Percentiles rank a stretch among this genome's conserved stretches.
Conservation (phyloP, 2,113 vertebrate genomes). For the Nanger granti region DNA sequence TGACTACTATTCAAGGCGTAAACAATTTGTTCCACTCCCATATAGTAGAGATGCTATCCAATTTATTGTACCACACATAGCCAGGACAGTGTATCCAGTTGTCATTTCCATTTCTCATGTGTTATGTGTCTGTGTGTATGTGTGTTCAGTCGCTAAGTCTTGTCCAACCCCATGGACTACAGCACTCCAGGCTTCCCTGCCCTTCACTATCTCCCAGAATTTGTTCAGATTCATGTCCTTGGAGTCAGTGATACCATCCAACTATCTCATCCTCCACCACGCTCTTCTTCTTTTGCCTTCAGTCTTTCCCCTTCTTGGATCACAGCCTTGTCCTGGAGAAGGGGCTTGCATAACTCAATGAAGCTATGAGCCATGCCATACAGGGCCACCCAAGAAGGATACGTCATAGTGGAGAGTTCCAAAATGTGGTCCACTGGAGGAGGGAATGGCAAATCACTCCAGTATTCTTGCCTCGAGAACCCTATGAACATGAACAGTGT, state of each 20-base stretch:
- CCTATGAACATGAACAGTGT: neutral
- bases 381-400: neutral
- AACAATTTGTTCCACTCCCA: neutral
- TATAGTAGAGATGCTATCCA: neutral
- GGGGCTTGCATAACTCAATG: neutral
- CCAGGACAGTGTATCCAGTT: neutral
- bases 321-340: neutral
- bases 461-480: neutral
- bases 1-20: neutral
- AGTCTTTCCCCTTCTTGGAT: neutral
- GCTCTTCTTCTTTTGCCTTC: neutral
- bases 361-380: neutral
- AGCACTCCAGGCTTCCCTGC: neutral
- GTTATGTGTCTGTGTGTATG: neutral
- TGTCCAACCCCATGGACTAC: neutral
- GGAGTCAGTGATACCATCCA: neutral
- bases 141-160: neutral
- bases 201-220: neutral
- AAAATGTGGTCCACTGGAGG: neutral
- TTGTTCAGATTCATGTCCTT: neutral
- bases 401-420: neutral
- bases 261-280: neutral
- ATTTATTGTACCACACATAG: neutral
- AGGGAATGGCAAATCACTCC: neutral
- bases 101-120: neutral